Conservation (phyloP, 2,113 vertebrate genomes). For the Pogonocichla stellata region DNA sequence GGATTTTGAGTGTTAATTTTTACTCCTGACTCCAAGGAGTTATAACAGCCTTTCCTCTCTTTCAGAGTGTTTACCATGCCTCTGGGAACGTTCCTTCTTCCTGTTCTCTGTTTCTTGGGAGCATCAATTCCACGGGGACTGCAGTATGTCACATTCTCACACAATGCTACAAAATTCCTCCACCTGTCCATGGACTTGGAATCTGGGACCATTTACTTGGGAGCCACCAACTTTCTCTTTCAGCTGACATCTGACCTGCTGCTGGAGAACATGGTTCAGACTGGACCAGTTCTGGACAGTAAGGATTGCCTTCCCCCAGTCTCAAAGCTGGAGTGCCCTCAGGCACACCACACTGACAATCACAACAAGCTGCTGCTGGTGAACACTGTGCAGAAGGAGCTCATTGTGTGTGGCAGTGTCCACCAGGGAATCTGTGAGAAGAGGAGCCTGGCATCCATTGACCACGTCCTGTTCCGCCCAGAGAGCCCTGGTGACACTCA, state of each 20-base stretch:
- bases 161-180: slow-evolving; percentile 84
- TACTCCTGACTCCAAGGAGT: neutral
- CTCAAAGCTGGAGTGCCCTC: slow-evolving; percentile 85
- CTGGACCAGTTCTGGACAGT: slow-evolving; percentile 89
- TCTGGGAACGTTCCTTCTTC: slow-evolving; percentile 81
- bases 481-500: slow-evolving; percentile 92
- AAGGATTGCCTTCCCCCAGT: slow-evolving; percentile 92
- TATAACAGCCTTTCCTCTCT: slow-evolving; percentile 27
- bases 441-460: slow-evolving; percentile 79
- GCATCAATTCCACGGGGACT: slow-evolving; percentile 46
- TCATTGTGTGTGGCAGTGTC: slow-evolving; percentile 92
- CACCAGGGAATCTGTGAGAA: slow-evolving; percentile 96
- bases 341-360: slow-evolving; percentile 86
- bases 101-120: slow-evolving; percentile 73
- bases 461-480: slow-evolving; percentile 81
- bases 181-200: slow-evolving; percentile 85
- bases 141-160: slow-evolving; percentile 76
- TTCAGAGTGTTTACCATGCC: slow-evolving; percentile 89
- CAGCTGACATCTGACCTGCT: slow-evolving; percentile 84
- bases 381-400: slow-evolving; percentile 80
- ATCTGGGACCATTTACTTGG: slow-evolving; percentile 86
- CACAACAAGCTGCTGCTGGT: slow-evolving; percentile 93
- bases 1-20: neutral
- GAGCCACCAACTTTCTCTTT: slow-evolving; percentile 90
- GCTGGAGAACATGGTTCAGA: slow-evolving; percentile 78